phyloP scores from a whole-genome alignment of 2,113 vertebrate genomes.

The Melanerpes formicivorus region DNA sequence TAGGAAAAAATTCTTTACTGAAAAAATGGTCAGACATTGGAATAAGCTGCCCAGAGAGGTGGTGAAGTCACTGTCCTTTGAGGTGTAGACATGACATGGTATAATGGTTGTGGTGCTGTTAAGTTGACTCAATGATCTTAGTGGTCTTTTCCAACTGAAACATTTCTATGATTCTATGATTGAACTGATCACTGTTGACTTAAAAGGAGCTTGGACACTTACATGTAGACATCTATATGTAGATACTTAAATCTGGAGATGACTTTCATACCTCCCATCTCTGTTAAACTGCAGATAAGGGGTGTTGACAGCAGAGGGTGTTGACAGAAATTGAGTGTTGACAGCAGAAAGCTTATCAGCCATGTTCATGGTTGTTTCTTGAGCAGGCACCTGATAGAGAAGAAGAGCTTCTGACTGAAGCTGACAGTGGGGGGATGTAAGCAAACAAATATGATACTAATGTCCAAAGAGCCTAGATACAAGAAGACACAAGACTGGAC shows the following conservation, averaged over 20 bases:
- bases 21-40: too few species aligned
- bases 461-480: not conserved
- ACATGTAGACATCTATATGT: not conserved
- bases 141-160: too few species aligned
- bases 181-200: not conserved
- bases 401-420: not conserved
- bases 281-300: conserved; percentile 18
- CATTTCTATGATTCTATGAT: not conserved
- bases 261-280: not conserved
- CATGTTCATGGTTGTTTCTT: not conserved
- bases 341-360: not conserved
- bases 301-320: conserved; percentile 32
- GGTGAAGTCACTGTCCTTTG: too few species aligned
- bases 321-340: conserved; percentile 19
- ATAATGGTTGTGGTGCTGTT: too few species aligned
- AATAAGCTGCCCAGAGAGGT: too few species aligned
- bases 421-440: not conserved
- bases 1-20: too few species aligned
- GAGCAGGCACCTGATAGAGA: not conserved
- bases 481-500: not conserved
- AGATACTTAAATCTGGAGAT: not conserved
- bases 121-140: too few species aligned
- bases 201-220: not conserved
- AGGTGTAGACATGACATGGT: too few species aligned
- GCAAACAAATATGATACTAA: not conserved